Percentiles rank a stretch among this genome's conserved stretches.
Conservation (phyloP, 2,888 invertebrate genomes). For the Orthosia gracilis region DNA sequence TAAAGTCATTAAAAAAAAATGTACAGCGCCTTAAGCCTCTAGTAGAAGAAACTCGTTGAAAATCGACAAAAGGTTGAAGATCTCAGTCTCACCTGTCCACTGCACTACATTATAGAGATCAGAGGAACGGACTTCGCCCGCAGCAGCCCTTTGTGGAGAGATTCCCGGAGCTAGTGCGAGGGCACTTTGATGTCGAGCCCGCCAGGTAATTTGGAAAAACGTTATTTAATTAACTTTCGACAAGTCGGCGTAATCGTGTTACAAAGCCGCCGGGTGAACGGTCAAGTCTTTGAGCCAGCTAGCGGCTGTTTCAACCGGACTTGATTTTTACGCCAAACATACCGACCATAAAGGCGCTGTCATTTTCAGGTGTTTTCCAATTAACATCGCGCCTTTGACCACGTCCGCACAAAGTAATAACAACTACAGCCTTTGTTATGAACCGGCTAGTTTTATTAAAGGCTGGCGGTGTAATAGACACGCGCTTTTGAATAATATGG, state of each 20-base stretch:
- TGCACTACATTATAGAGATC: slow-evolving; percentile 78
- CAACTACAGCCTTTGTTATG: slow-evolving; percentile 83
- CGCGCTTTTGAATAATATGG: slow-evolving; percentile 69
- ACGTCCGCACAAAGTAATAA: slow-evolving; percentile 82
- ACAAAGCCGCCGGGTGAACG: slow-evolving; percentile 88
- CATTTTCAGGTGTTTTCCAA: slow-evolving; percentile 90
- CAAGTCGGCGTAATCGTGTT: slow-evolving; percentile 90
- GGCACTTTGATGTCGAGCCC: slow-evolving; percentile 87
- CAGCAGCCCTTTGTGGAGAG: slow-evolving; percentile 87
- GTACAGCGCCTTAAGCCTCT: slow-evolving; percentile 17
- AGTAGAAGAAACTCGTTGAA: slow-evolving; percentile 56
- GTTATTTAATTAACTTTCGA: slow-evolving; percentile 91
- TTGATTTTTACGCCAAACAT: slow-evolving; percentile 90
- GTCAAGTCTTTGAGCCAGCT: slow-evolving; percentile 88
- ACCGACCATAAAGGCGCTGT: slow-evolving; percentile 89
- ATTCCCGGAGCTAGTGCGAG: slow-evolving; percentile 82
- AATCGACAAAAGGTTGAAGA: slow-evolving; percentile 79
- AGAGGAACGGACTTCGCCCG: slow-evolving; percentile 83
- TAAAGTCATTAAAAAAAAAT: too few relatives aligned
- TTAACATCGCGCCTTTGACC: slow-evolving; percentile 90
- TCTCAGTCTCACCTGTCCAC: slow-evolving; percentile 81
- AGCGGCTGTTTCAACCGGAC: slow-evolving; percentile 76
- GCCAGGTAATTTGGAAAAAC: slow-evolving; percentile 90
- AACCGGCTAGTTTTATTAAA: slow-evolving; percentile 83
- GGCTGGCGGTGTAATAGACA: slow-evolving; percentile 79